Evolutionary conservation across 2,888 invertebrate genomes (phyloP), one percentile per base, ranked within the genome.

Genomic region (Drosophila kuntzei): DNA sequence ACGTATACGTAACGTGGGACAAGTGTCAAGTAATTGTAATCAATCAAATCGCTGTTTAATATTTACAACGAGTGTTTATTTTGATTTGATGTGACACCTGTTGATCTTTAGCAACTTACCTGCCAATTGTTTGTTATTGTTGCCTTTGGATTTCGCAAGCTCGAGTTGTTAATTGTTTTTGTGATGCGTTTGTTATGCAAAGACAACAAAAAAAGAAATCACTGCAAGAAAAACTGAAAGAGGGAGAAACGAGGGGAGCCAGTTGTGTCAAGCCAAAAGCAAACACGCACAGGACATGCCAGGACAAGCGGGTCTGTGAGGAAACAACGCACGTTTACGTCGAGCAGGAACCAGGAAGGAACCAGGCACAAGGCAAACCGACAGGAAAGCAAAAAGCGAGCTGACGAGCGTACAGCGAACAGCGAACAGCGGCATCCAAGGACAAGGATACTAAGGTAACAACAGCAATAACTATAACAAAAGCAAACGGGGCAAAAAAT

Each of bases 321-420:
- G 88, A 88, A 86, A 89, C 87, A 79, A 71, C 76, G 82, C 79
- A 85, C 87, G 87, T 89, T 79, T 59, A 87, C 65, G 89, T 79
- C 66, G 70, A 89, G 81, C 89, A 89, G 87, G 89, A 85, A 82
- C 79, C 76, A 76, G 82, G 82, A 82, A 82, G 71, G 74, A 76
- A 74, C 59, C 72, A 69, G 72, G 80, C 79, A 62, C 79, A 79
- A 82, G 66, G 81, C 78, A 71, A 80, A 86, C 87, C 71, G 64
- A 83, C 88, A 83, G 88, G 86, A 83, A 80, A 71, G 69, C 75
- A 76, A 71, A 70, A 70, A 66, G 61, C 43, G 41, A 69, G 44
- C 58, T 80, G 70, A 71, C 87, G 71, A 77, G 63, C 57, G 37
- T 57, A 37, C 29, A 44, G 37, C 7, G n/a, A n/a, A n/a, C n/a